A percentile compares a stretch with the other conserved stretches of the same genome.
Evolutionary conservation across 2,113 vertebrate species (phyloP).

Genomic region (Coptodon bakossiorum): DNA sequence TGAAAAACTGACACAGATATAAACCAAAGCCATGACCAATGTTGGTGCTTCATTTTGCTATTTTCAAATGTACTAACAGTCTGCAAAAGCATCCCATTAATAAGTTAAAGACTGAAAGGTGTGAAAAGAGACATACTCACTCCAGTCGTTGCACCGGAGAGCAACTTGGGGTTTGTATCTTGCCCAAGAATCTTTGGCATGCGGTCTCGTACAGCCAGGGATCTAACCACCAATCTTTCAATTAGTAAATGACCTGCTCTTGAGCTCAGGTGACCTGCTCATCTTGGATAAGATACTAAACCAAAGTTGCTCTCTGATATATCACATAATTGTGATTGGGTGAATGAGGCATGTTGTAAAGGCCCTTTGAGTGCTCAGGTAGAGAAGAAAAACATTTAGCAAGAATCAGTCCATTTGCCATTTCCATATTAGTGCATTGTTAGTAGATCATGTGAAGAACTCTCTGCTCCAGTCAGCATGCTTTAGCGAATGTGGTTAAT

Average conservation of each 20-base stretch:
- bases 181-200: rapidly evolving
- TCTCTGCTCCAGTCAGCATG: too few species aligned
- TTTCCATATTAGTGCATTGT: too few species aligned
- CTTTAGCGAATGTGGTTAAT: not conserved
- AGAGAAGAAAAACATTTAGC: too few species aligned
- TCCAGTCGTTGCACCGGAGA: not conserved
- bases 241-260: too few species aligned
- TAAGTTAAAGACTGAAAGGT: not conserved
- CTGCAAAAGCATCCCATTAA: not conserved
- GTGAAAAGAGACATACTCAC: not conserved
- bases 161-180: not conserved
- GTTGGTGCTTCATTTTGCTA: not conserved
- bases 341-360: too few species aligned
- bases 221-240: not conserved
- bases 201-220: not conserved
- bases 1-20: not conserved
- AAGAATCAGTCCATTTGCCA: too few species aligned
- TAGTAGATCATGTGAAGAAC: too few species aligned
- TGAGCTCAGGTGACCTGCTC: too few species aligned
- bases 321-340: too few species aligned
- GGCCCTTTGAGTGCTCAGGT: too few species aligned
- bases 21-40: not conserved
- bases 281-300: too few species aligned
- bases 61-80: not conserved
- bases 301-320: too few species aligned